Evolutionary conservation across 1,140 invertebrate genomes (phyloP).

Genomic region (Drosophila setifemur): DNA sequence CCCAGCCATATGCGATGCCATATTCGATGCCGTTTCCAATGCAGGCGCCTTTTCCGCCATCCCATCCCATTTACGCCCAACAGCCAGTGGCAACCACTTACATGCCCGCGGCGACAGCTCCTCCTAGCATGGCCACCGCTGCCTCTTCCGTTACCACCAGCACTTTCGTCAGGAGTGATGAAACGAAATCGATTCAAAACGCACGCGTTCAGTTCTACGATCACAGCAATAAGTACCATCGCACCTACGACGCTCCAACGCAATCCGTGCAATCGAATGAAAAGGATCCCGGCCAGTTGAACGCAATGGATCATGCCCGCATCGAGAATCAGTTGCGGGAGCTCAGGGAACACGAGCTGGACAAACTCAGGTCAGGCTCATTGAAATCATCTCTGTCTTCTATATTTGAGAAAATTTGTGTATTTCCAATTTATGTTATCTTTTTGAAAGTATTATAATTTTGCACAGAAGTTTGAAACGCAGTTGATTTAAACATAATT

Average conservation of each 20-base stretch:
- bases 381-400: not conserved
- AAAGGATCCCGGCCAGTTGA: slow-evolving; percentile 28
- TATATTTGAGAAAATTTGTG: no score
- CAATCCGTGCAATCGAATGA: slow-evolving; percentile 44
- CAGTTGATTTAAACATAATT: no score
- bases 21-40: slow-evolving; percentile 45
- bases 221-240: slow-evolving; percentile 70
- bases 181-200: not conserved
- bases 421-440: no score
- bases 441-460: no score
- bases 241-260: slow-evolving; percentile 49
- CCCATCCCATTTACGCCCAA: not conserved
- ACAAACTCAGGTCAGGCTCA: slow-evolving; percentile 48
- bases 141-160: slow-evolving; percentile 20
- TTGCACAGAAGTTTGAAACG: no score
- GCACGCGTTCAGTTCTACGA: slow-evolving; percentile 70
- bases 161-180: slow-evolving; percentile 9
- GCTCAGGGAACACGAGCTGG: slow-evolving; percentile 47
- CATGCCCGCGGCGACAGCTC: not conserved
- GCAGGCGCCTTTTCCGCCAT: slow-evolving; percentile 1
- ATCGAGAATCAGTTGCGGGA: slow-evolving; percentile 51
- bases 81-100: not conserved
- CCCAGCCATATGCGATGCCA: slow-evolving; percentile 11
- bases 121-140: slow-evolving; percentile 1
- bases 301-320: slow-evolving; percentile 67